These are phyloP conservation scores for Darevskia mixta DNA, from an alignment of 2,797 vertebrate species.

Conservation along the genomic window DNA sequence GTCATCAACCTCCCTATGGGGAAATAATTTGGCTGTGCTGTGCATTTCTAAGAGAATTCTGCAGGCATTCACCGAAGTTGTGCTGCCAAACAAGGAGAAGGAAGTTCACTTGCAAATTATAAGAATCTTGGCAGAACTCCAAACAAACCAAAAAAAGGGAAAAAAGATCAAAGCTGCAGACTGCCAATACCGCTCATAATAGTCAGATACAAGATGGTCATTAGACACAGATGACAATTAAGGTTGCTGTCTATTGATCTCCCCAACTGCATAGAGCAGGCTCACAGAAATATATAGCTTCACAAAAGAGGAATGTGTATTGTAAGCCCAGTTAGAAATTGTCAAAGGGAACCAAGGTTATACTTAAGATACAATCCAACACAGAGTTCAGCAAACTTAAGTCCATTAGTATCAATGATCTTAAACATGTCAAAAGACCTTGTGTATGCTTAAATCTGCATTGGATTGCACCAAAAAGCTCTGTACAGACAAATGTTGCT, in stretches of 20 bases:
- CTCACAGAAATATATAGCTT: background rate
- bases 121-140: constrained; percentile 23
- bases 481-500: background rate
- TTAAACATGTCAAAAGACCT: background rate
- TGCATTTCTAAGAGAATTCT: constrained; percentile 31
- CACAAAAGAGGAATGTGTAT: background rate
- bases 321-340: background rate
- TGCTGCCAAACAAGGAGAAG: constrained; percentile 46
- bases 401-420: background rate
- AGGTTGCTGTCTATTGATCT: background rate
- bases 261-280: background rate
- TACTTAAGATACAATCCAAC: background rate
- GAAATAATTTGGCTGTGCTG: constrained; percentile 30
- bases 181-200: background rate
- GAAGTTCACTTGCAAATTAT: constrained; percentile 63
- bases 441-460: background rate
- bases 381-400: background rate
- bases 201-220: background rate
- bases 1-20: background rate
- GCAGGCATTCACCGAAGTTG: constrained; percentile 41
- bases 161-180: constrained; percentile 37
- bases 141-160: background rate
- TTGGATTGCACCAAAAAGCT: background rate
- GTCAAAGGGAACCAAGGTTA: background rate
- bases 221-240: background rate